These are phyloP conservation scores for Chelonia mydas DNA, from an alignment of 2,797 vertebrate genomes.

Conservation along the genomic window DNA sequence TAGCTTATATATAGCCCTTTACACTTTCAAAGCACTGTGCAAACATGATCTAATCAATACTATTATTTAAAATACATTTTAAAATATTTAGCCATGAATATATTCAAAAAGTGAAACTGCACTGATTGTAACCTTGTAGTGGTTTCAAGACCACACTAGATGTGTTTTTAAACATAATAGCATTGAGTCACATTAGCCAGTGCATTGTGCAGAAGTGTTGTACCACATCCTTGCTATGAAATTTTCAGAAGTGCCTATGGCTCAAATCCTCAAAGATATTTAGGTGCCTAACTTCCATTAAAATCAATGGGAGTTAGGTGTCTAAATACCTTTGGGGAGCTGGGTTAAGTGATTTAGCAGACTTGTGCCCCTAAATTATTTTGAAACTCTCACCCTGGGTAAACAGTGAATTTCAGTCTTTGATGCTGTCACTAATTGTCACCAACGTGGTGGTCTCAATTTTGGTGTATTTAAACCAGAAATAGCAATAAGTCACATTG, in stretches of 20 bases:
- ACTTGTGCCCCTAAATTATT: not conserved
- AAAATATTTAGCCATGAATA: not conserved
- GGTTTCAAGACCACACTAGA: not conserved
- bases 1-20: not conserved
- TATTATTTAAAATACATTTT: not conserved
- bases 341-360: not conserved
- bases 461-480: accelerated
- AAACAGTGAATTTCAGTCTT: not conserved
- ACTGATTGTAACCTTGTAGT: not conserved
- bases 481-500: not conserved
- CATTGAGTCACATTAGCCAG: not conserved
- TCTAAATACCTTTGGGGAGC: not conserved
- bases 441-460: not conserved
- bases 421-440: not conserved
- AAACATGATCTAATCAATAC: not conserved
- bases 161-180: not conserved
- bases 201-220: not conserved
- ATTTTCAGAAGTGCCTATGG: not conserved
- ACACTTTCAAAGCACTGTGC: not conserved
- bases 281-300: not conserved
- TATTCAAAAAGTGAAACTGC: not conserved
- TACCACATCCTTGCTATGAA: not conserved
- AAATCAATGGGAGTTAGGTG: not conserved
- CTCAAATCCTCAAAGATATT: not conserved
- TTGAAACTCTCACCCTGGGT: not conserved